Evolutionary conservation across 2,113 vertebrate genomes (phyloP).

Genomic region (Cyprinodon tularosa): DNA sequence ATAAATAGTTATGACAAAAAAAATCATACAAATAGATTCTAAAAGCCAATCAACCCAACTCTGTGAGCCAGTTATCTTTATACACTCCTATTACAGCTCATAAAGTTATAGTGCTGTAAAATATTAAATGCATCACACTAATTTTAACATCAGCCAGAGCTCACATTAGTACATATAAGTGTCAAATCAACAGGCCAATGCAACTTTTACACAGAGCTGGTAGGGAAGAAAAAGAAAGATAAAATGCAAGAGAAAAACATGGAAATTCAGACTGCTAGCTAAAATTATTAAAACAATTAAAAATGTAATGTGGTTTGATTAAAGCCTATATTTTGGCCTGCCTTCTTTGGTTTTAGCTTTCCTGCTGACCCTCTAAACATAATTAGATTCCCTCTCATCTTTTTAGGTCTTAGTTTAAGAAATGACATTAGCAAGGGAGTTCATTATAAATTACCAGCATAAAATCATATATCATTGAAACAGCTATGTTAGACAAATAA

Average conservation of each 20-base stretch:
- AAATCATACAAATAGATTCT: background rate
- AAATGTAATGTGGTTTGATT: conserved; percentile 59
- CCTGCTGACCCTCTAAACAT: conserved; percentile 12
- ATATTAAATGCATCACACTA: background rate
- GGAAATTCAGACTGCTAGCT: conserved; percentile 11
- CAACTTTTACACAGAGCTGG: too few relatives aligned
- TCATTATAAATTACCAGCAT: background rate
- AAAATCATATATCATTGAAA: conserved; percentile 21
- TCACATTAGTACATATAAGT: background rate
- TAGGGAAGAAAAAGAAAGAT: conserved; percentile 22
- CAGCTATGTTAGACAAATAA: conserved; percentile 19
- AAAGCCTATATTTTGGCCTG: conserved; percentile 55
- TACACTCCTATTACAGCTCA: background rate
- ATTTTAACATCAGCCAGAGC: background rate
- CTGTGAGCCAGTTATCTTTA: background rate
- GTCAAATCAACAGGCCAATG: background rate
- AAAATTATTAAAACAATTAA: conserved; percentile 70
- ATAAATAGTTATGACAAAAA: background rate
- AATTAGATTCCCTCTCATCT: conserved; percentile 26
- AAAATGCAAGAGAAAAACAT: conserved; percentile 9
- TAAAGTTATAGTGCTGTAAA: background rate
- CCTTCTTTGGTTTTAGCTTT: conserved; percentile 8
- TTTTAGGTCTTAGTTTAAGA: conserved; percentile 28
- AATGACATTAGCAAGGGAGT: conserved; percentile 3
- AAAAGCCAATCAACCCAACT: background rate